Evolutionary conservation across 2,113 vertebrate species (phyloP).

Genomic region (Gasterosteus nipponicus): DNA sequence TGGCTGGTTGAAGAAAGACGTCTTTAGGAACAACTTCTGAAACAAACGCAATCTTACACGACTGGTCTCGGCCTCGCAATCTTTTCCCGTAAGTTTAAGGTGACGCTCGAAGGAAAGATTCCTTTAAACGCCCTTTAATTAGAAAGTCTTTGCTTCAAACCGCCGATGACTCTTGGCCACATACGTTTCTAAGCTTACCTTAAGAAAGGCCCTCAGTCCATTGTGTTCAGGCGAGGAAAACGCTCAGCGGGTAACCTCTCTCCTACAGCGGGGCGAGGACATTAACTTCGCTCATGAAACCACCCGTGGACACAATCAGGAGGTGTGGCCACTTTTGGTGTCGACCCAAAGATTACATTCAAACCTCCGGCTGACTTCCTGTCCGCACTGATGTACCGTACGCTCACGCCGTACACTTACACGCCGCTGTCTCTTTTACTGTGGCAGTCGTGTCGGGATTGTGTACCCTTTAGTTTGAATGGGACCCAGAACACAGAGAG

Average conservation of each 20-base stretch:
- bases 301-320: conserved; percentile 28
- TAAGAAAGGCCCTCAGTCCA: conserved; percentile 19
- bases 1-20: conserved; percentile 18
- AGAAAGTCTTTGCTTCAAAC: not conserved
- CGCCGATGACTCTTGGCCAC: not conserved
- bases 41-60: not conserved
- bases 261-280: not conserved
- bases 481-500: not conserved
- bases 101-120: too few species aligned
- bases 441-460: not conserved
- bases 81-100: too few species aligned
- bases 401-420: too few species aligned
- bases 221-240: not conserved
- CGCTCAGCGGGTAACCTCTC: conserved; percentile 19
- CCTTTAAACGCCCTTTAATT: not conserved
- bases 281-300: conserved; percentile 15
- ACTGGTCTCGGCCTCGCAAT: too few species aligned
- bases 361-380: not conserved
- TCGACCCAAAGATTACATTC: conserved; percentile 6
- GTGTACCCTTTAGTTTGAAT: not conserved
- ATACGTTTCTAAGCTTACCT: conserved; percentile 1
- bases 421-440: not conserved
- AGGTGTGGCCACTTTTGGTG: conserved; percentile 53
- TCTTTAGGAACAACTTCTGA: conserved; percentile 10
- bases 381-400: not conserved